Evolutionary conservation across 2,888 invertebrate species (phyloP), one percentile per base, ranked within the genome.

Genomic region (Sclerodermus sp.): DNA sequence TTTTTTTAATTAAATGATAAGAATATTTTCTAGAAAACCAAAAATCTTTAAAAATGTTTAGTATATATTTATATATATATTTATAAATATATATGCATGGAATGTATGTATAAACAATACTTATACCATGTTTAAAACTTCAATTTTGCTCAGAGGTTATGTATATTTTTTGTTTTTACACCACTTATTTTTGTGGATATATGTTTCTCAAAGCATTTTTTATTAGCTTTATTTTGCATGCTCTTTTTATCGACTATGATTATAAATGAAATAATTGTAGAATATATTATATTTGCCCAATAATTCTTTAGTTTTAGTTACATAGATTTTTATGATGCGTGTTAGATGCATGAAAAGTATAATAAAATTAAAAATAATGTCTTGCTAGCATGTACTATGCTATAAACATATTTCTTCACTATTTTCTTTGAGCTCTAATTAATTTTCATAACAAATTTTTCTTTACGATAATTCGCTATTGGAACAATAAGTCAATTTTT

Each of bases 331-430:
- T 57, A 64, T 73, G 71, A 68, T 64, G 77, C 76, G 76, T 73
- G 77, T 67, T 67, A 65, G 66, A 67, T 69, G 77, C 76, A 75
- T 71, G 73, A 65, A 64, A 67, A 61, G 67, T 68, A 64, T 53
- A 64, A 66, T 62, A 66, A 64, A 56, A 63, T 65, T 63, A 58
- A 68, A 48, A 67, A 55, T 53, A n/a, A 67, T 56, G 61, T 57
- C 60, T 67, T 58, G 71, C 68, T 76, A 61, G 76, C 77, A 77
- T 76, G 76, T 68, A 66, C 64, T 67, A 71, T 63, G 71, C 72
- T 73, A 70, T 76, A 76, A 77, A 70, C 60, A 59, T 45, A 55
- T 68, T 42, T 64, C 57, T 58, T n/a, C n/a, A n/a, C n/a, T 58
- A 51, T 50, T 51, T 58, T 38, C 34, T 34, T 47, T 48, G 12